A percentile compares a stretch with the other conserved stretches of the same genome.
Evolutionary conservation across 1,140 invertebrate genomes (phyloP).

Genomic region (Lithobius niger): DNA sequence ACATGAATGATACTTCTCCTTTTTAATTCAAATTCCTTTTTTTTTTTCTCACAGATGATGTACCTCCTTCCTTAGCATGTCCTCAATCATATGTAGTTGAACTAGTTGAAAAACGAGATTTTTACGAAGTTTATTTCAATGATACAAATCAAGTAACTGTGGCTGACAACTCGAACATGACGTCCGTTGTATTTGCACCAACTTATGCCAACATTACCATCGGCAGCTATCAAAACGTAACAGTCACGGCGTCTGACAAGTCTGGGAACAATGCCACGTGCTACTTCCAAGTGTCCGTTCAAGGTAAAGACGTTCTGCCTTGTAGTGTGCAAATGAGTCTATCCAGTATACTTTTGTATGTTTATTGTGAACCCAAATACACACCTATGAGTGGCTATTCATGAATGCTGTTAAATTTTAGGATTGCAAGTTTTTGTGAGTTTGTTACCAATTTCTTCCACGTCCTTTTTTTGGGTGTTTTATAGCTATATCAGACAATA

Average conservation of each 20-base stretch:
- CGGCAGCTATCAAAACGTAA: constrained; percentile 86
- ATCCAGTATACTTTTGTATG: too few species aligned
- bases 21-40: too few species aligned
- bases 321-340: too few species aligned
- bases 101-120: constrained; percentile 74
- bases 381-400: too few species aligned
- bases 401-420: too few species aligned
- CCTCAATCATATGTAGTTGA: constrained; percentile 93
- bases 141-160: constrained; percentile 77
- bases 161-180: constrained; percentile 77
- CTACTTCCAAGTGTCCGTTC: constrained; percentile 71
- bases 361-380: too few species aligned
- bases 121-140: constrained; percentile 83
- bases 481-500: too few species aligned
- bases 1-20: too few species aligned
- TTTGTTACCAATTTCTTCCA: too few species aligned
- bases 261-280: constrained; percentile 80
- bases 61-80: constrained; percentile 81
- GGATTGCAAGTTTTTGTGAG: too few species aligned
- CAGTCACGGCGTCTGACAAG: constrained; percentile 74
- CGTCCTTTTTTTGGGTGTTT: too few species aligned
- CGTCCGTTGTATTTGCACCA: constrained; percentile 54
- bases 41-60: constrained; percentile 50
- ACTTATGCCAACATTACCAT: constrained; percentile 74
- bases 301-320: constrained; percentile 22